phyloP scores from a whole-genome alignment of 2,797 vertebrate genomes.

The Cuculus canorus region DNA sequence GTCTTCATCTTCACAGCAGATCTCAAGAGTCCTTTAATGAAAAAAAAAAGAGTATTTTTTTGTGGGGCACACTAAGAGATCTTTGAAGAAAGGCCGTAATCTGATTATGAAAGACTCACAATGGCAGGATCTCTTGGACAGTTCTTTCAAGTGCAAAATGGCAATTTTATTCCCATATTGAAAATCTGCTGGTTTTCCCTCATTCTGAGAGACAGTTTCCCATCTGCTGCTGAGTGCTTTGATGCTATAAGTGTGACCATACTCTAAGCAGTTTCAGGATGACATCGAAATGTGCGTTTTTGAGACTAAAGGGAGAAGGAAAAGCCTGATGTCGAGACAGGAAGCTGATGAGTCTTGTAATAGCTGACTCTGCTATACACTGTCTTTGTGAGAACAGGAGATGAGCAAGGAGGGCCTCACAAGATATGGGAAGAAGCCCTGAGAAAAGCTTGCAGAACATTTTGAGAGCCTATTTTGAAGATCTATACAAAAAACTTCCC shows the following conservation, averaged over 20 bases:
- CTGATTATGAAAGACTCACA: not conserved
- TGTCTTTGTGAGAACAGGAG: conserved; percentile 13
- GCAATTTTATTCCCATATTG: not conserved
- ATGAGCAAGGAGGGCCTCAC: conserved; percentile 1
- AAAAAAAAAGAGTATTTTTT: not conserved
- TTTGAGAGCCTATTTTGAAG: not conserved
- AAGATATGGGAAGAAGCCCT: not conserved
- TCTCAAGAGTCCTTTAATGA: not conserved
- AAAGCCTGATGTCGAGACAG: conserved; percentile 61
- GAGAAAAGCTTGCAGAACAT: not conserved
- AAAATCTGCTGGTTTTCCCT: not conserved
- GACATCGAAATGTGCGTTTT: conserved; percentile 55
- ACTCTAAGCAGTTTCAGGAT: conserved; percentile 63
- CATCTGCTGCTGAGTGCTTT: not conserved
- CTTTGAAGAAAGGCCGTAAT: not conserved
- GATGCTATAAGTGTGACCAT: conserved; percentile 35
- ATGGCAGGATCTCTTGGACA: not conserved
- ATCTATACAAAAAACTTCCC: not conserved
- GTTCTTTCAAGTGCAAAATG: not conserved
- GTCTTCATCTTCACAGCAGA: not conserved
- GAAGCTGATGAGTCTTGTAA: conserved; percentile 44
- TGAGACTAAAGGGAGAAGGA: conserved; percentile 65
- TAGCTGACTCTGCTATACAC: conserved; percentile 39
- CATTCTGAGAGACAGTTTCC: not conserved
- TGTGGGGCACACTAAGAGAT: not conserved